Base-by-base conservation (phyloP, 2,113 vertebrate species). In the Nyctibius bracteatus region DNA sequence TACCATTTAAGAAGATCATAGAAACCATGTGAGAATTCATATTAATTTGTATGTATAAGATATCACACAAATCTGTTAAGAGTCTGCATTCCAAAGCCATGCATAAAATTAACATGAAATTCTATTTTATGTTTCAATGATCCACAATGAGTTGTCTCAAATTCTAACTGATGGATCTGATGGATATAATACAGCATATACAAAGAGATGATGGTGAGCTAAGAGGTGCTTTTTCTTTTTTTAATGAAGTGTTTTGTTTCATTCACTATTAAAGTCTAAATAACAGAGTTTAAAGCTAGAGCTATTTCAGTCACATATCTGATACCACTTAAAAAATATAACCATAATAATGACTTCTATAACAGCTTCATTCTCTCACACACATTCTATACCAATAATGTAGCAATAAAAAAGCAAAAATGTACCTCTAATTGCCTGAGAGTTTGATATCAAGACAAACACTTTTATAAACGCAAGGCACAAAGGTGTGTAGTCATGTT, bases 361-460 rank as follows among this genome's bases (percentile, higher is more conserved):
- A 84, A 80, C 24, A 81, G 51, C 59, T 86, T 52, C 51, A 77
- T 23, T 63, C 21, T 93, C 61, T 89, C 58, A 86, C 44, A 74
- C 12, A 54, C 8, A 25, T 49, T 39, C 43, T 51, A 33, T 33
- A 87, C 9, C 72, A 33, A 77, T 16, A 65, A 71, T 18, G 28
- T 10, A 81, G 23, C 71, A 74, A 82, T 20, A 79, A 75, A 84
- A 87, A 75, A n/a, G 27, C 49, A 93, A 81, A 92, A 84, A 44
- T 87, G 1, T 97, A 99, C 99, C 99, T 99, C 99, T 97, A 89
- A 99, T 97, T 6, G 99, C 99, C 97, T 99, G 99, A 5, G 98
- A 98, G 95, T 99, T 99, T 27, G 99, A 99, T 13, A 98, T 99
- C 54, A 99, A 98, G 66, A 99, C 99, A 72, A 99, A 99, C 28